Evolutionary conservation across 2,888 invertebrate species (phyloP).

Genomic region (Gibbula magus): DNA sequence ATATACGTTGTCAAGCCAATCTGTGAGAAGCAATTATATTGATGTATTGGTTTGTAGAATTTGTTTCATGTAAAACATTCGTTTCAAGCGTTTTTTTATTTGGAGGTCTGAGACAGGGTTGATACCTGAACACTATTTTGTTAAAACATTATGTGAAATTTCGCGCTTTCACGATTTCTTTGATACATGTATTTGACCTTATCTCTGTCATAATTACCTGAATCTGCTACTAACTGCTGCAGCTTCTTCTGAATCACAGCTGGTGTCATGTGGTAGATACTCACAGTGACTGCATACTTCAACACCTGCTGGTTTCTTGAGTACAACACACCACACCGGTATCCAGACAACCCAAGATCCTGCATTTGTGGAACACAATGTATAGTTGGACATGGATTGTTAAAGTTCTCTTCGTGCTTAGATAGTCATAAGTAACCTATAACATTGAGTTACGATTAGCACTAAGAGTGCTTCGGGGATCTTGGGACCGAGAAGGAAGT

Average conservation of each 20-base stretch:
- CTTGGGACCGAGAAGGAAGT: too few species aligned
- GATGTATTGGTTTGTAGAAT: too few species aligned
- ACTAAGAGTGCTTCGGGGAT: too few species aligned
- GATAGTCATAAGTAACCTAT: not conserved
- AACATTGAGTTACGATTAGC: too few species aligned
- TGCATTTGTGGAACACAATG: constrained; percentile 21
- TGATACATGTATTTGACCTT: not conserved
- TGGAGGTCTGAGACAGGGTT: too few species aligned
- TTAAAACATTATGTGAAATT: too few species aligned
- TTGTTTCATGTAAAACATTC: too few species aligned
- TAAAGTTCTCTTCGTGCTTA: not conserved
- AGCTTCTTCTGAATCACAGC: constrained; percentile 43
- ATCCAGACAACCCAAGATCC: constrained; percentile 66
- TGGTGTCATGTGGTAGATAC: constrained; percentile 41
- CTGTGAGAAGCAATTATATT: too few species aligned
- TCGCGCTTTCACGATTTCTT: too few species aligned
- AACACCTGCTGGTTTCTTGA: constrained; percentile 48
- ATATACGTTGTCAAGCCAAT: constrained; percentile 44
- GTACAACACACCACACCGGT: constrained; percentile 62
- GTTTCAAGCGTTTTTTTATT: too few species aligned
- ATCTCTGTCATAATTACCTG: constrained; percentile 29
- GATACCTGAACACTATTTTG: too few species aligned
- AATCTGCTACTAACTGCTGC: constrained; percentile 41
- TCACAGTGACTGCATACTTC: constrained; percentile 44
- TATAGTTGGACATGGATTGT: too few species aligned